Evolutionary conservation across 2,888 invertebrate species (phyloP), one percentile per base, ranked within the genome.

Genomic region (Eupithecia subumbrata): DNA sequence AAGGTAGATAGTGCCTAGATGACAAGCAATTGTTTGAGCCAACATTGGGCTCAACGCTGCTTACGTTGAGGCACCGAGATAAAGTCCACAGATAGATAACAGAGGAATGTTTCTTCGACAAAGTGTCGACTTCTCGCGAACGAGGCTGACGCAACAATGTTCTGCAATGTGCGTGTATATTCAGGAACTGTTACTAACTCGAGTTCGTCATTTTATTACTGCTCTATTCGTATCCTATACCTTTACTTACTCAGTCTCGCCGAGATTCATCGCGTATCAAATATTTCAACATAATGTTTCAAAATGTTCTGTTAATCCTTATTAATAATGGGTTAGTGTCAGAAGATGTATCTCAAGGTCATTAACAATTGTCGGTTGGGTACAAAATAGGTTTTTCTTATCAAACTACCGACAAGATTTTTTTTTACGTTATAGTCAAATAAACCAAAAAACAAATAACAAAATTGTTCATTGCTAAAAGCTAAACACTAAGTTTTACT

Each of bases 151-250:
- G 74, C 74, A 70, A 70, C 48, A 45, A 25, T 25, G 60, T 22
- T 22, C 60, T 18, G 43, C 34, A 30, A 69, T 72, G 48, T 74
- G 71, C 69, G 67, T 73, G 60, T 73, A 71, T 73, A 73, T 71
- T 60, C 45, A 67, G 63, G 48, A 25, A 68, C 64, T 69, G 75
- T 75, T 77, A 56, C 77, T 73, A 77, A 73, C 73, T 71, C 22
- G 37, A 37, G 68, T 75, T 52, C 64, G 76, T 69, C 40, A 37
- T 72, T 70, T 66, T 34, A 37, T 66, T 67, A n/a, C 73, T 63
- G 40, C 34, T 74, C 56, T 74, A 70, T 76, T 77, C 48, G 52
- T 72, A 48, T 60, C 72, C 22, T 22, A 45, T 40, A 40, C 67
- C 67, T 40, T 66, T 43, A 43, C 37, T 43, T 25, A 77, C 9